Base-by-base conservation (phyloP, 2,797 vertebrate genomes). In the Cyclura pinguis region DNA sequence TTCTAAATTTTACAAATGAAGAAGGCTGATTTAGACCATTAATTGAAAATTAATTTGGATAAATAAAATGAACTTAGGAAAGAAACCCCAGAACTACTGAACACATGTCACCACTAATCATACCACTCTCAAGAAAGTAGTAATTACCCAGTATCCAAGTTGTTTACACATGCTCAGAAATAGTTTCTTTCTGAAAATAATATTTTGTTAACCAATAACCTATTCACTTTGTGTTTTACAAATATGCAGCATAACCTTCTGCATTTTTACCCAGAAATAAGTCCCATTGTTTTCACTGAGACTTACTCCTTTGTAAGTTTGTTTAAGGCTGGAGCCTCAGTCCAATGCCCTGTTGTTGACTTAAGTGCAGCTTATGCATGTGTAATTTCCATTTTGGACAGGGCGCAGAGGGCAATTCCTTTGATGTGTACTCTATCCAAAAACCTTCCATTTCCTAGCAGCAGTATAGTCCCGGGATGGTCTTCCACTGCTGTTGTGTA, bases 1-100 rank as follows among this genome's bases (percentile, higher is more conserved):
- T 78, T 59, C 22, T 32, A 87, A 73, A 72, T 78, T 85, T 85
- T 86, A 72, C 73, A 92, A 91, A 89, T 86, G 81, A 88, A 82
- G 74, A 64, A 29, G 55, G 76, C 87, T 59, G 72, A 18, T 78
- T 91, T 84, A 88, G 81, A 32, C 47, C 80, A 91, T 78, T 91
- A 87, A 84, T 78, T 84, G 67, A 20, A 91, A 78, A 59, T 88
- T 72, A 84, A 84, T 87, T 88, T 84, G 77, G 35, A 78, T 84
- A 84, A 91, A 91, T 35, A 42, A 52, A 72, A 27, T 50, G 27
- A 78, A 29, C 8, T 85, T n/a, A 7, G 24, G 64, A 16, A 81
- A 76, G 57, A 84, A 27, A 59, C n/a, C 62, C 69, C 55, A 81
- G 18, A 16, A 55, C 80, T n/a, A 87, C 38, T 2, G 27, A 80